Evolutionary conservation across 2,888 invertebrate genomes (phyloP), one percentile per base, ranked within the genome.

Genomic region (Oscheius onirici): DNA sequence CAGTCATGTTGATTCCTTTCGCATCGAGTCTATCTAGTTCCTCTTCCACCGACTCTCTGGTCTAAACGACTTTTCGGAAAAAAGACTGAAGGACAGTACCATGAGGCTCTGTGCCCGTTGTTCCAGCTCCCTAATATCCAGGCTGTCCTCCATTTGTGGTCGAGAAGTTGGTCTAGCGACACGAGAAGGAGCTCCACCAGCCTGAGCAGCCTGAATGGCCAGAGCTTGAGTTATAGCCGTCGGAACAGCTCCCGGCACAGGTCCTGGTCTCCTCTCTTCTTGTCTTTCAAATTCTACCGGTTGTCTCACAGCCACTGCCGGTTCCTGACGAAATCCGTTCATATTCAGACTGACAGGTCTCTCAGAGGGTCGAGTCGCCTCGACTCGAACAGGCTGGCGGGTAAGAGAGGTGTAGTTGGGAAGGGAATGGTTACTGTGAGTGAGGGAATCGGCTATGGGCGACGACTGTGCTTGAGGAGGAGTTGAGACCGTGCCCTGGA

Each of bases 1-100:
- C 79, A 8, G 77, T 81, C 75, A 80, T 77, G 46, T 69, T 69
- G 10, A 67, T 72, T 24, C 76, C 80, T 55, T 81, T 80, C 58
- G 71, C 65, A 67, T 85, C 84, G 13, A 85, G 69, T 26, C 76
- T 72, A 43, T 79, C 79, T 57, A 82, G 66, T 55, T 85, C 84
- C 8, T 80, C 81, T 20, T 78, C 74, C 34, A 84, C 74, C n/a
- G 82, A 77, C 49, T 81, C 80, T 22, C 73, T 70, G 28, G 78
- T 78, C 75, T 74, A 34, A 34, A 76, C 22, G 26, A 10, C 3
- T 17, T 52, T 20, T 20, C 20, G 20, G 13, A 8, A 6, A 13
- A 3, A 67, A 22, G 22, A 17, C 49, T n/a, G 24, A 49, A 17
- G n/a, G 17, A 20, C 11, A 11, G 40, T 40, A 71, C 67, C 76